phyloP scores from a whole-genome alignment of 2,888 invertebrate species.

The Panorpa germanica region DNA sequence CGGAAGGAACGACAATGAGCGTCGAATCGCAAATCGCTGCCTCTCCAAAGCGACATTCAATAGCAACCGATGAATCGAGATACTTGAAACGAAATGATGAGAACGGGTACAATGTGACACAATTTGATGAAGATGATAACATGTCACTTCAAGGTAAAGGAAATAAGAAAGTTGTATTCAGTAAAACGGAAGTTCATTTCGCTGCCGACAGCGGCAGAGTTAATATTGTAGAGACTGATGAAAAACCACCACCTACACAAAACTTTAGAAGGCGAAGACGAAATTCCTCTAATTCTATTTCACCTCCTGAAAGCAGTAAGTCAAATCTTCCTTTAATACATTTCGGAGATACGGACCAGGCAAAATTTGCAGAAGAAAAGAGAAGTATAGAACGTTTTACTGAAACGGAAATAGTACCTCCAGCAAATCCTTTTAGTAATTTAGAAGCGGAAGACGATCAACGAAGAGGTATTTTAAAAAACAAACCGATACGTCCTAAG shows the following conservation, averaged over 20 bases:
- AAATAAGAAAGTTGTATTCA: constrained; percentile 64
- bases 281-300: constrained; percentile 29
- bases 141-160: too few relatives aligned
- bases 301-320: constrained; percentile 24
- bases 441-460: constrained; percentile 14
- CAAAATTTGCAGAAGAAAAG: constrained; percentile 15
- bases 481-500: constrained; percentile 52
- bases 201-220: constrained; percentile 71
- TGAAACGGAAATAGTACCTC: constrained; percentile 10
- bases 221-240: constrained; percentile 74
- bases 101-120: constrained; percentile 16
- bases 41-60: constrained; percentile 30
- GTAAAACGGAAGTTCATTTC: constrained; percentile 77
- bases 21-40: constrained; percentile 15
- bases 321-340: constrained; percentile 36
- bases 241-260: constrained; percentile 69
- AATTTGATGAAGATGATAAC: constrained; percentile 18
- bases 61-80: constrained; percentile 34
- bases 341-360: constrained; percentile 34
- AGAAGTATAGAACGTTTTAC: constrained; percentile 4
- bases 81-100: constrained; percentile 23
- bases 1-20: constrained; percentile 8
- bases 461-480: constrained; percentile 47
- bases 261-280: constrained; percentile 53
- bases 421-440: too few relatives aligned